Percentiles rank a stretch among this genome's conserved stretches.
phyloP scores from a whole-genome alignment of 1,140 invertebrate genomes.

The Calosoma granatense region DNA sequence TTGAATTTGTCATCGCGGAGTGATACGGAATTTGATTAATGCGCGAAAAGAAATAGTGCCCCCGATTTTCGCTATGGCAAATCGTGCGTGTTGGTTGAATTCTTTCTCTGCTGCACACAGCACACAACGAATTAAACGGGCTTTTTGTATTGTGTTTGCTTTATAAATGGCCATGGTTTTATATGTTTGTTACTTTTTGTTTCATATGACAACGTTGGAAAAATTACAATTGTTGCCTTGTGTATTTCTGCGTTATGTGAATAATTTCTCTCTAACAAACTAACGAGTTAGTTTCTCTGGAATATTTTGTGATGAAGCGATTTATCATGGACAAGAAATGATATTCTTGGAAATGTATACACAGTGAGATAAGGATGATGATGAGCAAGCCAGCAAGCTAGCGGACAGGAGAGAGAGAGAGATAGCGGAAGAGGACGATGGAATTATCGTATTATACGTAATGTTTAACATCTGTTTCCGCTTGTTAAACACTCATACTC shows the following conservation, averaged over 20 bases:
- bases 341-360: no score
- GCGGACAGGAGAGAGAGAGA: background rate
- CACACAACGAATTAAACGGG: no score
- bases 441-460: background rate
- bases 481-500: background rate
- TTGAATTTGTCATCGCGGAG: conserved; percentile 7
- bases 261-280: no score
- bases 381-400: background rate
- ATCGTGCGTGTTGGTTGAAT: no score
- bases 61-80: background rate
- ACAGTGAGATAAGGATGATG: background rate
- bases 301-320: no score
- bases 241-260: no score
- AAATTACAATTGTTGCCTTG: no score
- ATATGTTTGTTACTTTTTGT: no score
- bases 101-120: background rate
- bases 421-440: background rate
- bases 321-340: no score
- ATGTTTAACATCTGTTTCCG: background rate
- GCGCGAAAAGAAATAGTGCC: conserved; percentile 3
- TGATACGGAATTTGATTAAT: conserved; percentile 8
- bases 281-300: no score
- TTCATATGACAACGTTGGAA: no score
- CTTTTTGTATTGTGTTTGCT: background rate
- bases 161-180: no score